Base-by-base conservation (phyloP, 2,888 invertebrate species). In the Thera obeliscata region DNA sequence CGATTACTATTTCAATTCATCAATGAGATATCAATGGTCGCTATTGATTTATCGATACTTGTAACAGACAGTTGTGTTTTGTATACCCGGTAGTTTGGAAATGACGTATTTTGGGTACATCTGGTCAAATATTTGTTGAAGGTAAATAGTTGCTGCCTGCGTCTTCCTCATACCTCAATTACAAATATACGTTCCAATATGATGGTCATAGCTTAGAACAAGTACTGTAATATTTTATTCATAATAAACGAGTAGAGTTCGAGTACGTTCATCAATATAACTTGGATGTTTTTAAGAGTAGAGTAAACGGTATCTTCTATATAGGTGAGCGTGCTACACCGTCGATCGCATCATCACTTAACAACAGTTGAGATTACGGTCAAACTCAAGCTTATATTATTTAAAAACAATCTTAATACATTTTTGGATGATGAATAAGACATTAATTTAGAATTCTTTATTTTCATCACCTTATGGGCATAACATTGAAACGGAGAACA, bases 1-100 rank as follows among this genome's bases (percentile, higher is more conserved):
- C 67, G 71, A 73, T 73, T 71, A 64, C 73, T 48, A 8, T 11
- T 46, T 11, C 62, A 50, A 63, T 49, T 33, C 33, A 74, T 77
- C 80, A 75, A 80, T 81, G 75, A 64, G 61, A 70, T 73, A 76
- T 74, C 78, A 76, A 80, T 80, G 74, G 36, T 57, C 61, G 72
- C 66, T 61, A 70, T 72, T 63, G 36, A 62, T 49, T 46, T 55
- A 35, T 46, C 55, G 50, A 60, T 68, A 59, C n/a, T 38, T 41
- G 38, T 43, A 57, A 64, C 5, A 6, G 56, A 12, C 60, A 67
- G 67, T 57, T 64, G 67, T 49, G 41, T 50, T 60, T 56, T 33
- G 43, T 46, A 4, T 48, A 54, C 2, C 2, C 33, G 33, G 3
- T 46, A 22, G 11, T 22, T 9, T 49, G 6, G 12, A 33, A 50